Percentiles rank a stretch among this genome's conserved stretches.
phyloP scores from a whole-genome alignment of 2,888 invertebrate species.

The Drosophila leonis region DNA sequence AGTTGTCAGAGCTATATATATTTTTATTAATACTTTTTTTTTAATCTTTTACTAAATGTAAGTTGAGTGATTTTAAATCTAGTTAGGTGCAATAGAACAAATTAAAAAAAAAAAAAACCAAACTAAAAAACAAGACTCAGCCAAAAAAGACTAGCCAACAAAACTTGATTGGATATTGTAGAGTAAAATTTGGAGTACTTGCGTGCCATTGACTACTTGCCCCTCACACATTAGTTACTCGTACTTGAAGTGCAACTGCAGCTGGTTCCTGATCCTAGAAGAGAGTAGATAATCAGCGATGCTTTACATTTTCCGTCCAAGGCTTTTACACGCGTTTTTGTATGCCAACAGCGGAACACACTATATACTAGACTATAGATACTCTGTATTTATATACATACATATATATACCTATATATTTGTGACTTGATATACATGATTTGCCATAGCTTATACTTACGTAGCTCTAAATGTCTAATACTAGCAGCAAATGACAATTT shows the following conservation, averaged over 20 bases:
- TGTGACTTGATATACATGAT: slow-evolving; percentile 58
- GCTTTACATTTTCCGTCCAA: slow-evolving; percentile 69
- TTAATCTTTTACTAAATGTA: slow-evolving; percentile 30
- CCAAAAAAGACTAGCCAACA: slow-evolving; percentile 49
- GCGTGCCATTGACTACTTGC: slow-evolving; percentile 49
- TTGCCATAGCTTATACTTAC: slow-evolving; percentile 58
- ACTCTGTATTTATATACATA: slow-evolving; percentile 21
- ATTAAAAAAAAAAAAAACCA: slow-evolving; percentile 9
- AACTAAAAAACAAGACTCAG: slow-evolving; percentile 47
- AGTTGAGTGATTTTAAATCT: slow-evolving; percentile 52
- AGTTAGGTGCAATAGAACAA: slow-evolving; percentile 41
- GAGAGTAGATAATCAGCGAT: slow-evolving; percentile 30
- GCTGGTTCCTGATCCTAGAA: slow-evolving; percentile 28
- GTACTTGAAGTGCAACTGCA: slow-evolving; percentile 49
- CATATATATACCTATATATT: slow-evolving; percentile 39
- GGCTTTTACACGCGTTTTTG: slow-evolving; percentile 46
- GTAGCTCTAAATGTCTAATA: slow-evolving; percentile 18
- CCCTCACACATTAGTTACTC: slow-evolving; percentile 43
- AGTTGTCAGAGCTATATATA: slow-evolving; percentile 32
- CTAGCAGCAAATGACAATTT: slow-evolving; percentile 10
- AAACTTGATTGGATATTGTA: slow-evolving; percentile 20
- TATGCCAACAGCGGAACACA: slow-evolving; percentile 42
- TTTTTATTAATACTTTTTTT: slow-evolving; percentile 14
- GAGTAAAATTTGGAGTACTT: slow-evolving; percentile 27
- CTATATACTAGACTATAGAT: slow-evolving; percentile 22